Conservation (phyloP, 2,888 invertebrate genomes). For the Drosophila infuscata region DNA sequence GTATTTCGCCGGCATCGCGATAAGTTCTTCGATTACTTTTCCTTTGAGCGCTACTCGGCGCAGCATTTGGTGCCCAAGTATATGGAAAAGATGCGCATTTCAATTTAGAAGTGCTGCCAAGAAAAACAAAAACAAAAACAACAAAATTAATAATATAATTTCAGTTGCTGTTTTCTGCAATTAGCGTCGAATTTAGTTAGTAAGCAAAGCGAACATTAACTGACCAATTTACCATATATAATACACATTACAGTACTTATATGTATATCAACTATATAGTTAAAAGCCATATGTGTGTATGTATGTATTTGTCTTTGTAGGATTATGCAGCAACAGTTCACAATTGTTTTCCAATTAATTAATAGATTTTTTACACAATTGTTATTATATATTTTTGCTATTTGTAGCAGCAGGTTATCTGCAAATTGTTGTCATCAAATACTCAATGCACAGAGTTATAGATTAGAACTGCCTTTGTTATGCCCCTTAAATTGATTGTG, state of each 20-base stretch:
- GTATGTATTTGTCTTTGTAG: constrained; percentile 10
- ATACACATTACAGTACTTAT: not conserved
- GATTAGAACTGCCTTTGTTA: constrained; percentile 35
- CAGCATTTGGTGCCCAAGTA: constrained; percentile 84
- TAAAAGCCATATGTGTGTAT: constrained; percentile 3
- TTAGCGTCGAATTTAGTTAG: constrained; percentile 65
- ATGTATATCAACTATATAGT: constrained; percentile 9
- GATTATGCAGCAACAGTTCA: constrained; percentile 1
- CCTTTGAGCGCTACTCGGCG: constrained; percentile 84
- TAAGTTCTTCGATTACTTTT: constrained; percentile 83
- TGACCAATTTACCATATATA: constrained; percentile 56
- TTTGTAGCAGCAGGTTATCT: constrained; percentile 37
- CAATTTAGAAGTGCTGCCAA: constrained; percentile 43
- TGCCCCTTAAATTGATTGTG: constrained; percentile 12
- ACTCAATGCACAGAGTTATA: constrained; percentile 34
- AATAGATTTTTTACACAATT: constrained; percentile 4
- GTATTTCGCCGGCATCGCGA: constrained; percentile 83
- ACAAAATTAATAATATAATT: constrained; percentile 19
- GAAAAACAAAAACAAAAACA: constrained; percentile 5
- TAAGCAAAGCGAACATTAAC: constrained; percentile 47
- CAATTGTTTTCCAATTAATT: constrained; percentile 1
- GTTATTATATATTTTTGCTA: constrained; percentile 24
- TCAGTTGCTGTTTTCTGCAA: constrained; percentile 54
- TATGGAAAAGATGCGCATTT: constrained; percentile 82
- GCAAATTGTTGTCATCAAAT: constrained; percentile 40